phyloP scores from a whole-genome alignment of 2,113 vertebrate genomes.

The Cacatua alba region DNA sequence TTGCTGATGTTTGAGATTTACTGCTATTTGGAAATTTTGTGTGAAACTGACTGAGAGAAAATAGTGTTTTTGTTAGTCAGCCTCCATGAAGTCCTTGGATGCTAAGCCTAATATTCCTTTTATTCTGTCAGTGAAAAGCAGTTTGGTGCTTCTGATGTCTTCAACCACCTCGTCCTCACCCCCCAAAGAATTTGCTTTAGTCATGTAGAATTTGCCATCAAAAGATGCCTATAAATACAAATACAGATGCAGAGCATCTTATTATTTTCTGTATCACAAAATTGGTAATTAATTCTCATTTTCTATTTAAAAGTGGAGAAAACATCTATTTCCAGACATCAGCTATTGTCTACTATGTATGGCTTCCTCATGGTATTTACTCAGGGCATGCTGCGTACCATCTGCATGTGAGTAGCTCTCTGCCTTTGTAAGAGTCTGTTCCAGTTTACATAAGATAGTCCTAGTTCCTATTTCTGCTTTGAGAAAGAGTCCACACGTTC shows the following conservation, averaged over 20 bases:
- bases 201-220: background rate
- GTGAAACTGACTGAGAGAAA: background rate
- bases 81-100: background rate
- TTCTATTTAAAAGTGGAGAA: background rate
- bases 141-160: background rate
- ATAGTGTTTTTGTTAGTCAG: background rate
- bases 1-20: background rate
- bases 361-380: background rate
- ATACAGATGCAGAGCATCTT: background rate
- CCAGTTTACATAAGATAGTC: background rate
- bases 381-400: background rate
- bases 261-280: background rate
- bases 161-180: background rate
- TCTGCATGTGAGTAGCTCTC: background rate
- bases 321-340: background rate
- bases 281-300: background rate
- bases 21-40: background rate
- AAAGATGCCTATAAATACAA: background rate
- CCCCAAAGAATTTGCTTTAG: background rate
- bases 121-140: background rate
- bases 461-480: background rate
- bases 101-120: background rate
- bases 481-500: background rate
- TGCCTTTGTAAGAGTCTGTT: background rate
- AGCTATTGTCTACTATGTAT: background rate